phyloP scores from a whole-genome alignment of 2,113 vertebrate species.

The Tupaia tana region DNA sequence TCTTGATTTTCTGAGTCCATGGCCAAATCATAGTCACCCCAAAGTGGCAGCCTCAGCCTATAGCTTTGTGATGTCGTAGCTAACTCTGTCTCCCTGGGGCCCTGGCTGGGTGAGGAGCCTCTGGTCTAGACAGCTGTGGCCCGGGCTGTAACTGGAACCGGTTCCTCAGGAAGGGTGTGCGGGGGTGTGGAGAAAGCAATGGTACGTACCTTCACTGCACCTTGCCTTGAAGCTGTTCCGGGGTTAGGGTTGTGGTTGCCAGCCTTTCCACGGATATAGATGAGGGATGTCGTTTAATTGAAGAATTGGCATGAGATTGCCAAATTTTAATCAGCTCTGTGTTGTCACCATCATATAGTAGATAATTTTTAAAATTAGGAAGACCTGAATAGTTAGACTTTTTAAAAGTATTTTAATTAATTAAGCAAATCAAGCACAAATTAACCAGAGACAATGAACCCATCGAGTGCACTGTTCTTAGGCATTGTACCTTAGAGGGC shows the following conservation, averaged over 20 bases:
- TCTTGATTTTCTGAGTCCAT: not conserved
- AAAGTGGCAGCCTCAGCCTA: not conserved
- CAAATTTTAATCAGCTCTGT: not conserved
- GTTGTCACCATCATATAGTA: not conserved
- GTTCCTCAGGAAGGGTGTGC: rapidly evolving
- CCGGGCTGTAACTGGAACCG: rapidly evolving
- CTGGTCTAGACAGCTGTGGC: not conserved
- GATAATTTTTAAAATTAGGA: not conserved
- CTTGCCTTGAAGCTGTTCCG: rapidly evolving
- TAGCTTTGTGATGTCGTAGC: not conserved
- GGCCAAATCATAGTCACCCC: not conserved
- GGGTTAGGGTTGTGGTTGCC: not conserved
- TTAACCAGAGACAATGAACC: not conserved
- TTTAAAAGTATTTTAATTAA: not conserved
- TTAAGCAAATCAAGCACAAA: not conserved
- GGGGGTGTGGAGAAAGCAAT: rapidly evolving
- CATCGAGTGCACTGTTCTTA: not conserved
- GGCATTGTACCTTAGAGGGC: not conserved
- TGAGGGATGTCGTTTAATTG: not conserved
- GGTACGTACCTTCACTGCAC: rapidly evolving
- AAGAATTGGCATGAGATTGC: not conserved
- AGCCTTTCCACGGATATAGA: rapidly evolving
- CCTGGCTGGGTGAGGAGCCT: not conserved
- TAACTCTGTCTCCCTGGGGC: not conserved
- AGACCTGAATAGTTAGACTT: not conserved